Percentiles rank a stretch among this genome's conserved stretches.
Conservation (phyloP, 2,888 invertebrate species). For the Melanotus villosus region DNA sequence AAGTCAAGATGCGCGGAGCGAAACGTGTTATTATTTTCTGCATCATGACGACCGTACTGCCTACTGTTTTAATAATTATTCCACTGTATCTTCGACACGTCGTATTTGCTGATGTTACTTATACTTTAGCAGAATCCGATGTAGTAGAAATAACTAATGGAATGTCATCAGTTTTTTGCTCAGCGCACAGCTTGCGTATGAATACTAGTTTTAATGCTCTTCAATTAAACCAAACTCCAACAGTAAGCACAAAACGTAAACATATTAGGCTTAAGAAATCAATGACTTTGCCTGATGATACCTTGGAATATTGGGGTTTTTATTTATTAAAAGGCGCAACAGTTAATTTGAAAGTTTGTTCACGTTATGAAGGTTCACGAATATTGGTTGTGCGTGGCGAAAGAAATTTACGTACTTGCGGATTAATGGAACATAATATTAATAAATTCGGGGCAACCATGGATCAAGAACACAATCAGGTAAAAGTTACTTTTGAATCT, state of each 20-base stretch:
- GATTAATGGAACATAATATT: slow-evolving; percentile 79
- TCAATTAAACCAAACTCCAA: slow-evolving; percentile 71
- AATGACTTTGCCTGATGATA: slow-evolving; percentile 87
- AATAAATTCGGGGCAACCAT: slow-evolving; percentile 75
- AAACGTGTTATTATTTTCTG: slow-evolving; percentile 85
- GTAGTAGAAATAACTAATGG: slow-evolving; percentile 87
- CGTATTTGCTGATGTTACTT: slow-evolving; percentile 83
- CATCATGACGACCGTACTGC: slow-evolving; percentile 81
- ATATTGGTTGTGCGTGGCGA: slow-evolving; percentile 87
- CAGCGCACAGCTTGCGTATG: slow-evolving; percentile 84
- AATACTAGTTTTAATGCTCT: slow-evolving; percentile 74
- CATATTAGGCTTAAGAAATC: slow-evolving; percentile 86
- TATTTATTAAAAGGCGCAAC: slow-evolving; percentile 84
- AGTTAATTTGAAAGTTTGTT: slow-evolving; percentile 85
- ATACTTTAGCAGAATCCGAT: slow-evolving; percentile 87
- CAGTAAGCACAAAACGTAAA: slow-evolving; percentile 77
- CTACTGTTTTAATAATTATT: slow-evolving; percentile 81
- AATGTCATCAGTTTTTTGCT: slow-evolving; percentile 86
- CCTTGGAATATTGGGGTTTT: slow-evolving; percentile 91
- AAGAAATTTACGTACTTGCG: slow-evolving; percentile 83
- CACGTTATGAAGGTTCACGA: slow-evolving; percentile 83
- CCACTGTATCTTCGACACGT: slow-evolving; percentile 85
- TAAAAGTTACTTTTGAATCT: slow-evolving; percentile 74
- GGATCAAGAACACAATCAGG: slow-evolving; percentile 71
- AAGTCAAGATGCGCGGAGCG: slow-evolving; percentile 82